These are phyloP conservation scores for Sebastiscus albofasciatus DNA, from an alignment of 2,797 vertebrate genomes.

Conservation along the genomic window DNA sequence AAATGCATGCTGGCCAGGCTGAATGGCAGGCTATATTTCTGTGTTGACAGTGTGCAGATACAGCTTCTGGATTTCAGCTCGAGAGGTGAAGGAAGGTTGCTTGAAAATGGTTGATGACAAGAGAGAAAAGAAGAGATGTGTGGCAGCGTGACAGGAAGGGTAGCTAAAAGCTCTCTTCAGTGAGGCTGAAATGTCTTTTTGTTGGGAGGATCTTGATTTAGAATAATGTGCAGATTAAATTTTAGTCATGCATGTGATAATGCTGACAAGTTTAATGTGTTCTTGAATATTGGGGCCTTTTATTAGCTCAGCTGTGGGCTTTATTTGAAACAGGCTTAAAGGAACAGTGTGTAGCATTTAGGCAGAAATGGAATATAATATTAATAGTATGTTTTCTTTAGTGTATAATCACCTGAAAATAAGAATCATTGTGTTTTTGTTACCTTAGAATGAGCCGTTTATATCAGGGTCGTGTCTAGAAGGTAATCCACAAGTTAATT, in stretches of 20 bases:
- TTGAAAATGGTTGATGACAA: background rate
- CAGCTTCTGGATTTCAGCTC: conserved; percentile 10
- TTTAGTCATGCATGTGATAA: background rate
- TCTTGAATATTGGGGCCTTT: background rate
- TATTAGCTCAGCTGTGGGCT: background rate
- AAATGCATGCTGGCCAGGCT: conserved; percentile 3
- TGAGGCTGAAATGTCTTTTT: background rate
- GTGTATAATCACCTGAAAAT: too few relatives aligned
- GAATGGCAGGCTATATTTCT: conserved; percentile 14
- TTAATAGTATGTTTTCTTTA: too few relatives aligned
- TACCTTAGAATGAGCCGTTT: fast-evolving
- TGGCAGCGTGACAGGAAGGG: background rate
- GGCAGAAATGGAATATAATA: too few relatives aligned
- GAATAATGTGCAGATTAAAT: background rate
- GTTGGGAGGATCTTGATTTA: background rate
- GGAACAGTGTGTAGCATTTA: too few relatives aligned
- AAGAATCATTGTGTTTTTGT: too few relatives aligned
- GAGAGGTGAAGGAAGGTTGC: conserved; percentile 23
- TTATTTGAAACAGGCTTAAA: background rate
- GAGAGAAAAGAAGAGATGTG: background rate
- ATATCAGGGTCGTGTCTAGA: too few relatives aligned
- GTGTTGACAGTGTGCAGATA: conserved; percentile 31
- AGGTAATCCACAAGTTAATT: too few relatives aligned
- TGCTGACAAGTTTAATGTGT: background rate
- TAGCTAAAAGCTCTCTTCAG: background rate